Base-by-base conservation (phyloP, 2,888 invertebrate species). In the Heliconius aoede region DNA sequence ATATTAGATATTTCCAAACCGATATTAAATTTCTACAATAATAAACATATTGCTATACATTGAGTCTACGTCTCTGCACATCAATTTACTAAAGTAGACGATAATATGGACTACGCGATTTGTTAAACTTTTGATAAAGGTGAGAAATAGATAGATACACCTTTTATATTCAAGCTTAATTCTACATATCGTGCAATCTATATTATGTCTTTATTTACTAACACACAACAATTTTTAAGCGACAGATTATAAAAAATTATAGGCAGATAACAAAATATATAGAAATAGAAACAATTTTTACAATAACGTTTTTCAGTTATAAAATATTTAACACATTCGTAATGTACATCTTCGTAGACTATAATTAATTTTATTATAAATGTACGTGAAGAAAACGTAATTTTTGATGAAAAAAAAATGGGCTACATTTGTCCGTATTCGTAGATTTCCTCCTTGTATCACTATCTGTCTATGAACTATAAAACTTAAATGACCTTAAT, bases 1-100 rank as follows among this genome's bases (percentile, higher is more conserved):
- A 32, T 58, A 46, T 28, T 58, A 65, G 13, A 72, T 60, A 62
- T 84, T 88, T 81, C 89, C 90, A 90, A 92, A 89, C 90, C 91
- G 90, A 90, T 87, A 91, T 90, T 87, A 90, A 91, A 87, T 83
- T 62, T 84, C 87, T 89, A 91, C 89, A 85, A 73, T 81, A 82
- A 81, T 80, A 80, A 87, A 86, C 84, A 83, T 91, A 90, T 90
- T 89, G 88, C 91, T 91, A 91, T 90, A 91, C 89, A 92, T 89
- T 88, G 86, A 91, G 83, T 86, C 92, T 90, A 91, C 86, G 86
- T 87, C 84, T 84, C 84, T 86, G 79, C 83, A 85, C 82, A 78
- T 75, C 74, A 62, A 74, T 81, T 67, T 73, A 76, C 76, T 84
- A 85, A 82, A 28, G 15, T 74, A 85, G 81, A 81, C 81, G 82